A percentile compares a stretch with the other conserved stretches of the same genome.
These are phyloP conservation scores for Alca torda DNA, from an alignment of 2,797 vertebrate species.

Conservation along the genomic window DNA sequence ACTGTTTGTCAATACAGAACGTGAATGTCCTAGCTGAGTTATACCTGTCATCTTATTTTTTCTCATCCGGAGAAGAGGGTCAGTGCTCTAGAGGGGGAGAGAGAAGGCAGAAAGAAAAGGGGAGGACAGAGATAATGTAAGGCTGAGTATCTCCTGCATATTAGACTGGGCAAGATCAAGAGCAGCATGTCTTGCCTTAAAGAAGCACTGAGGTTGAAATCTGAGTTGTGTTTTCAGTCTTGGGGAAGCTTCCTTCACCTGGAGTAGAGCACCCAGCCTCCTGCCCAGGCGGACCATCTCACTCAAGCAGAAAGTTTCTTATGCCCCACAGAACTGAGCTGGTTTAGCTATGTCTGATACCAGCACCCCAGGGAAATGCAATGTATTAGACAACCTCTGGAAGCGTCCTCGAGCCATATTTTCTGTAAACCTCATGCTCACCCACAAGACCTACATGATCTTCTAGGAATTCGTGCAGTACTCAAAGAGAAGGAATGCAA, in stretches of 20 bases:
- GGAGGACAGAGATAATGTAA: background rate
- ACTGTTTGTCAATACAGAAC: background rate
- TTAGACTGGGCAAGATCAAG: background rate
- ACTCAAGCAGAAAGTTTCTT: background rate
- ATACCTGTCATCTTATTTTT: background rate
- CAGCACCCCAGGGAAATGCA: background rate
- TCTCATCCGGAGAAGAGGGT: background rate
- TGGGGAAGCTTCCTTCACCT: background rate
- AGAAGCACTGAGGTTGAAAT: background rate
- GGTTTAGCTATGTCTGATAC: fast-evolving
- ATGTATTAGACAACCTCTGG: background rate
- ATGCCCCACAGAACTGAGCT: background rate
- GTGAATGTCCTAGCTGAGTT: background rate
- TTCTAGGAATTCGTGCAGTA: background rate
- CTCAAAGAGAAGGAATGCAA: background rate
- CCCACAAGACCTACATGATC: background rate
- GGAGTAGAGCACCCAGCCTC: background rate
- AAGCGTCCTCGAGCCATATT: background rate
- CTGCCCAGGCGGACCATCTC: background rate
- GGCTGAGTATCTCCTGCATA: background rate
- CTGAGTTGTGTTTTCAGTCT: background rate
- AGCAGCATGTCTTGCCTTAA: background rate
- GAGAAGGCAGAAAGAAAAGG: background rate
- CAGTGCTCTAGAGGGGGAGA: background rate
- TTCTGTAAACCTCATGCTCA: background rate